Base-by-base conservation (phyloP, 2,888 invertebrate genomes). In the Marronus borbonicus region DNA sequence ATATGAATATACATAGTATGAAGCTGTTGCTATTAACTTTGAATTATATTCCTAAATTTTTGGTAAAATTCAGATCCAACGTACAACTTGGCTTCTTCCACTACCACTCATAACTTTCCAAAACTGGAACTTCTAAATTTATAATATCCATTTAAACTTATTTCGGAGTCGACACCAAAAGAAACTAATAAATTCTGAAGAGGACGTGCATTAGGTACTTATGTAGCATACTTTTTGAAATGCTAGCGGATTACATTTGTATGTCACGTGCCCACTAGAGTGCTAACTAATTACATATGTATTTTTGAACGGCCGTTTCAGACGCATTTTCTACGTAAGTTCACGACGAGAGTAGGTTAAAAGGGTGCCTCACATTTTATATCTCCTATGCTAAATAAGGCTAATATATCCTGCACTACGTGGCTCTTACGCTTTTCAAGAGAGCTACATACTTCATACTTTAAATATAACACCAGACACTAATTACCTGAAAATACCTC, bases 211-310 rank as follows among this genome's bases (percentile, higher is more conserved):
- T 62, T 62, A 62, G 28, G 62, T n/a, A 62, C 62, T 62, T 62
- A 62, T 31, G 28, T 12, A 62, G 44, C 17, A 24, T 49, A 49
- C 44, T 49, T 66, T 49, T 12, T 20, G 66, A 66, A 49, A 66
- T 66, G 20, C 49, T n/a, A 44, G 49, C 31, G 49, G 44, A 44
- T 36, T 64, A 64, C 64, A 64, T 66, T 66, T 66, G 66, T 66
- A 66, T 66, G 66, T 66, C 44, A 66, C 44, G 66, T 66, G 66
- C 44, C 66, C 66, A 66, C 66, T 66, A n/a, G 66, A 66, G 66
- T 39, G 44, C 66, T 66, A 39, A 66, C 49, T 66, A 66, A 49
- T 66, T 66, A 66, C 49, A 65, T 65, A 66, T 66, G 66, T 66
- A 66, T 66, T 66, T 66, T 66, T 66, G 66, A 66, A 66, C 66